These are phyloP conservation scores for Philaethria dido DNA, from an alignment of 2,888 invertebrate genomes.

Conservation along the genomic window DNA sequence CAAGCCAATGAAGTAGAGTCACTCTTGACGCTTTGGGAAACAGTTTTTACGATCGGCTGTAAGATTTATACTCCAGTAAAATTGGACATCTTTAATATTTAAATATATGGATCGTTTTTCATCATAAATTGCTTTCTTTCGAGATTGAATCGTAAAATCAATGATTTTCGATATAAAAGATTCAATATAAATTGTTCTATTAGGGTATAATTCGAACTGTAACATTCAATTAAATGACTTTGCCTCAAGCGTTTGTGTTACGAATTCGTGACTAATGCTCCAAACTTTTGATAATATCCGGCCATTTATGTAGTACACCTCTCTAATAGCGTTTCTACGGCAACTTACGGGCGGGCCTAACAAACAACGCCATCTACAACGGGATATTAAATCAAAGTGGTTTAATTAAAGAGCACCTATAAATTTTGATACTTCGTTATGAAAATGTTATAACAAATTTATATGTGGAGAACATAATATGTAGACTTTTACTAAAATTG, in stretches of 20 bases:
- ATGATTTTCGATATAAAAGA: conserved; percentile 10
- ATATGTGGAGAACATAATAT: not conserved
- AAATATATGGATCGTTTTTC: conserved; percentile 20
- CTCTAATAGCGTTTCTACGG: conserved; percentile 36
- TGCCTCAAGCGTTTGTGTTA: conserved; percentile 26
- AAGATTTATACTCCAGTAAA: conserved; percentile 35
- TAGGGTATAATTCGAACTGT: conserved; percentile 11
- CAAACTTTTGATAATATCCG: conserved; percentile 47
- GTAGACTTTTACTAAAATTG: not conserved
- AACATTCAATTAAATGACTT: conserved; percentile 25
- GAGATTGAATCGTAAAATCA: conserved; percentile 17
- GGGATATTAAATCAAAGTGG: conserved; percentile 42
- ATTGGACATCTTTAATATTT: conserved; percentile 28
- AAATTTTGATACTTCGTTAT: conserved; percentile 36
- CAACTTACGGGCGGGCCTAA: conserved; percentile 35
- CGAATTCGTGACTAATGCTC: conserved; percentile 34
- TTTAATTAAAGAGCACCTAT: conserved; percentile 39
- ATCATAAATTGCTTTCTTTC: conserved; percentile 10
- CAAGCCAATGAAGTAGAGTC: conserved; percentile 71
- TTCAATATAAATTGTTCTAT: conserved; percentile 1
- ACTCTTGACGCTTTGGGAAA: conserved; percentile 70
- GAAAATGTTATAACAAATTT: conserved; percentile 29
- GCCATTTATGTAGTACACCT: conserved; percentile 42
- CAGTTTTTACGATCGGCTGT: conserved; percentile 58
- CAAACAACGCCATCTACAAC: conserved; percentile 37